Evolutionary conservation across 2,113 vertebrate species (phyloP).

Genomic region (Thalassoma bifasciatum): DNA sequence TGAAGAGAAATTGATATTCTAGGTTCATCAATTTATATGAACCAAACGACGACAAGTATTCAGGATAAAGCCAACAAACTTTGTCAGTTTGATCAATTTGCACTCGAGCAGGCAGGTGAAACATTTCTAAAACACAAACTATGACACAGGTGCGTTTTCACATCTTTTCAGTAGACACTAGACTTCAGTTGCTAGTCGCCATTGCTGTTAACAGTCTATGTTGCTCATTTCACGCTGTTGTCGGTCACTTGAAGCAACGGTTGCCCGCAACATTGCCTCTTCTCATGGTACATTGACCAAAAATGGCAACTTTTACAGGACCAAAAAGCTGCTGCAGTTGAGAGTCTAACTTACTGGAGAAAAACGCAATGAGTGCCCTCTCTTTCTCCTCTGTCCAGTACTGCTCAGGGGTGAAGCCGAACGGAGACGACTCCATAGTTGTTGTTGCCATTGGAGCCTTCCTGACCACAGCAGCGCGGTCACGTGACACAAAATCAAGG

Average conservation of each 20-base stretch:
- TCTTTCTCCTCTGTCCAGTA: conserved; percentile 73
- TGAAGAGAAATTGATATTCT: too few relatives aligned
- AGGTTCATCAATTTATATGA: too few relatives aligned
- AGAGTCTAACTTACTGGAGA: conserved; percentile 57
- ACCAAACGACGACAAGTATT: neutral
- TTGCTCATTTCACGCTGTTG: conserved; percentile 32
- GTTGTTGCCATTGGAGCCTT: conserved; percentile 41
- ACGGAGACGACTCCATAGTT: conserved; percentile 56
- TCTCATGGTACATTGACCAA: neutral
- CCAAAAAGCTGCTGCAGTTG: rapidly evolving
- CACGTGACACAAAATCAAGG: conserved; percentile 23
- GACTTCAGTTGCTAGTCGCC: conserved; percentile 58
- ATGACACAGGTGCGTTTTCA: neutral
- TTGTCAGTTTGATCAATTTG: neutral
- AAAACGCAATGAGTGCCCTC: conserved; percentile 58
- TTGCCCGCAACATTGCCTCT: conserved; percentile 49
- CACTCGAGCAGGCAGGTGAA: neutral
- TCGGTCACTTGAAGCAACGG: conserved; percentile 51
- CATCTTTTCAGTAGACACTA: neutral
- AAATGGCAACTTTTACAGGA: neutral
- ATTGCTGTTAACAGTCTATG: conserved; percentile 26
- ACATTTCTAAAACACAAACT: neutral
- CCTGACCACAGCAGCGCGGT: neutral
- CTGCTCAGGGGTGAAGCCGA: conserved; percentile 37
- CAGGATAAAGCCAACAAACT: neutral